Percentiles rank a stretch among this genome's conserved stretches.
phyloP scores from a whole-genome alignment of 2,888 invertebrate species.

The Synergus laeviventris region DNA sequence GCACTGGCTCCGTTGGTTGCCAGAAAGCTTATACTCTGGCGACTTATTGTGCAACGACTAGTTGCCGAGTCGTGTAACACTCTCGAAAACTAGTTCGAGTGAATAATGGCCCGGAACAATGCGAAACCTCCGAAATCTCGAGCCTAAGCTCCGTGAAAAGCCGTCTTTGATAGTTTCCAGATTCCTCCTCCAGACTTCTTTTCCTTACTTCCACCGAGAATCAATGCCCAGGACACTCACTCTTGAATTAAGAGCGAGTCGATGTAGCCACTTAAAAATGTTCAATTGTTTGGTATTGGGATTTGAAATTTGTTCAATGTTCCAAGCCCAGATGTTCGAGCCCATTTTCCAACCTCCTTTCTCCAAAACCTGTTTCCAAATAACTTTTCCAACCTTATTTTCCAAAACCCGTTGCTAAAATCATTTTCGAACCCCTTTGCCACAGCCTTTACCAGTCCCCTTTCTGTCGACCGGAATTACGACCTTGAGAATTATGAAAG shows the following conservation, averaged over 20 bases:
- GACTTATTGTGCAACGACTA: slow-evolving; percentile 39
- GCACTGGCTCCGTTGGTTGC: slow-evolving; percentile 35
- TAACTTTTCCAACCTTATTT: no score
- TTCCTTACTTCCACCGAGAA: slow-evolving; percentile 8
- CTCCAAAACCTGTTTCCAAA: no score
- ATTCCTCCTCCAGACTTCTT: slow-evolving; percentile 19
- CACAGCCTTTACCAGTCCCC: no score
- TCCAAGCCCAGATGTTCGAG: no score
- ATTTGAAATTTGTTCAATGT: no score
- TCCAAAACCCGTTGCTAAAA: no score
- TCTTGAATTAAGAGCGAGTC: slow-evolving; percentile 6
- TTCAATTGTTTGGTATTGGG: neutral
- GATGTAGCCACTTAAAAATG: neutral
- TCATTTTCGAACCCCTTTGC: no score
- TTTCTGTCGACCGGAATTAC: no score
- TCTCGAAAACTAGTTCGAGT: slow-evolving; percentile 65
- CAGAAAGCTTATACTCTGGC: slow-evolving; percentile 37
- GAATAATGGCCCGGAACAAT: slow-evolving; percentile 67
- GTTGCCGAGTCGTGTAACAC: slow-evolving; percentile 49
- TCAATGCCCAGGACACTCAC: slow-evolving; percentile 3
- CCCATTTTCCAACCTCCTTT: no score
- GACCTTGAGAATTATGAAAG: no score
- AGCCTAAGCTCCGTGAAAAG: slow-evolving; percentile 37
- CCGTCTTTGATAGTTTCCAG: slow-evolving; percentile 36
- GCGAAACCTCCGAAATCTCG: slow-evolving; percentile 47